A percentile compares a stretch with the other conserved stretches of the same genome.
Evolutionary conservation across 2,888 invertebrate genomes (phyloP).

Genomic region (Nephrotoma appendiculata): DNA sequence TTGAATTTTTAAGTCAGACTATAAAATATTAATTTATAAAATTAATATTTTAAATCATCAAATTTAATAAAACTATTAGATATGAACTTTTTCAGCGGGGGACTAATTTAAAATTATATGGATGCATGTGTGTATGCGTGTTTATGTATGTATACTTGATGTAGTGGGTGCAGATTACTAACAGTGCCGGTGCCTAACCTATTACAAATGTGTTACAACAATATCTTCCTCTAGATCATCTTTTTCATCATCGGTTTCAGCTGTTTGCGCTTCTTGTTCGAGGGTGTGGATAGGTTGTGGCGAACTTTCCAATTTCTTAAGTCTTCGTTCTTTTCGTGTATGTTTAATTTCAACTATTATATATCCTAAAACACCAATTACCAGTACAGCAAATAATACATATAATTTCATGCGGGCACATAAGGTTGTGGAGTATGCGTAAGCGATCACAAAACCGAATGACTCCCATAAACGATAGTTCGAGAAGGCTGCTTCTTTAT

Average conservation of each 20-base stretch:
- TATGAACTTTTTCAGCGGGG: background rate
- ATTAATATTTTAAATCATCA: background rate
- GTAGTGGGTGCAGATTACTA: background rate
- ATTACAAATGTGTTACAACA: conserved; percentile 67
- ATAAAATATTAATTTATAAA: background rate
- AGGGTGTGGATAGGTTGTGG: conserved; percentile 25
- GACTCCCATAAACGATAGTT: conserved; percentile 86
- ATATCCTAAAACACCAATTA: conserved; percentile 62
- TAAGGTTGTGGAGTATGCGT: conserved; percentile 74
- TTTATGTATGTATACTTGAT: background rate
- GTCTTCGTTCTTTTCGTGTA: conserved; percentile 59
- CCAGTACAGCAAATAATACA: conserved; percentile 63
- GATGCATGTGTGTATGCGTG: background rate
- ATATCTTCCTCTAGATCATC: conserved; percentile 82
- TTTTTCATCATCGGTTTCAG: conserved; percentile 74
- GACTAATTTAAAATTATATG: background rate
- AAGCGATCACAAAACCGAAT: conserved; percentile 77
- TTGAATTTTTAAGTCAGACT: background rate
- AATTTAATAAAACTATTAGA: background rate
- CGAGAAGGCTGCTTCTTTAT: conserved; percentile 85
- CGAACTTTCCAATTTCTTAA: conserved; percentile 56
- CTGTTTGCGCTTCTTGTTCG: conserved; percentile 33
- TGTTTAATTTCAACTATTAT: conserved; percentile 67
- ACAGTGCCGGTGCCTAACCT: background rate
- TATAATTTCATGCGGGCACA: conserved; percentile 78